Percentiles rank a stretch among this genome's conserved stretches.
Conservation (phyloP, 64 coral and sea anemone genomes). For the Hydrozoanthus tunicans region DNA sequence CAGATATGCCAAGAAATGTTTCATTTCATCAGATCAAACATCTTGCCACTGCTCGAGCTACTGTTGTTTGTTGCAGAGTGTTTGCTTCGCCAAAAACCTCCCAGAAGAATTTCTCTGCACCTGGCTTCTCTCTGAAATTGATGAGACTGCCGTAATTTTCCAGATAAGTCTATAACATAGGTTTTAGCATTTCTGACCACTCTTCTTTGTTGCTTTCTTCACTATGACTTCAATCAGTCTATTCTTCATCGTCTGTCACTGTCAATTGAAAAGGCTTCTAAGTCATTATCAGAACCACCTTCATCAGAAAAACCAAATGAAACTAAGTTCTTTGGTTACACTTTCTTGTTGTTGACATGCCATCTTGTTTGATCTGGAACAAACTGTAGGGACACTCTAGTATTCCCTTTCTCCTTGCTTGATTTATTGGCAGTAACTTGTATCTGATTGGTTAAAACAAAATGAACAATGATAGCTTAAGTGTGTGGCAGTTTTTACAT, state of each 20-base stretch:
- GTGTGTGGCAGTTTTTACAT: neutral
- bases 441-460: constrained; percentile 7
- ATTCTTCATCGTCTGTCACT: neutral
- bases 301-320: neutral
- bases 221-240: neutral
- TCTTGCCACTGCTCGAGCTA: neutral
- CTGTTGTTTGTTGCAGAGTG: neutral
- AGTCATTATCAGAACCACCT: constrained; percentile 12
- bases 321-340: neutral
- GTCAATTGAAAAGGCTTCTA: constrained; percentile 4
- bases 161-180: neutral
- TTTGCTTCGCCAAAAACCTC: constrained; percentile 3
- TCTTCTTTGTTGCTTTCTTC: neutral
- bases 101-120: neutral
- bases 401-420: neutral
- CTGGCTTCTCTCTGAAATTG: neutral
- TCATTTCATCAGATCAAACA: neutral
- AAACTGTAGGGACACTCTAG: neutral
- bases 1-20: neutral
- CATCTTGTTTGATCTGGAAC: constrained; percentile 14
- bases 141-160: neutral
- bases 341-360: neutral
- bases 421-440: constrained; percentile 11
- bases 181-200: neutral
- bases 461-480: constrained; percentile 3